phyloP scores from a whole-genome alignment of 1,140 invertebrate genomes.

The Bombus ignitus region DNA sequence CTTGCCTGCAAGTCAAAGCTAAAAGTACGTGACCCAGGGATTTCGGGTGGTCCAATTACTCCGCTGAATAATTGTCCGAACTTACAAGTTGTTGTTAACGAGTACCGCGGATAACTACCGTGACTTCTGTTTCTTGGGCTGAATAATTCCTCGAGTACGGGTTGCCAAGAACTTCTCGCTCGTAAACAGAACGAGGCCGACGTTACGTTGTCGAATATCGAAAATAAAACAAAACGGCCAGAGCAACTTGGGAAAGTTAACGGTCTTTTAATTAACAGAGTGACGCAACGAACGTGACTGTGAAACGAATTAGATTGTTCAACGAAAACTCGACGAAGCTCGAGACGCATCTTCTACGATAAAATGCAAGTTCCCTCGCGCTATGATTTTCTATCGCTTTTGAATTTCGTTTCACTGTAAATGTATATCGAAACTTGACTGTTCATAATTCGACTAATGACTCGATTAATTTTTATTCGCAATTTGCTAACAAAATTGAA shows the following conservation, averaged over 20 bases:
- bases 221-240: conserved; percentile 3
- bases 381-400: neutral
- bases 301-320: neutral
- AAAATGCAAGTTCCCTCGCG: too few relatives aligned
- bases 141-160: conserved; percentile 60
- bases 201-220: conserved; percentile 33
- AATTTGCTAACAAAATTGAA: neutral
- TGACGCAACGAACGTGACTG: neutral
- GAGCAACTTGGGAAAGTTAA: conserved; percentile 2
- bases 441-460: neutral
- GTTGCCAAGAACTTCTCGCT: conserved; percentile 49
- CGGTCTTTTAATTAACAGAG: conserved; percentile 17
- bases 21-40: conserved; percentile 47
- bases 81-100: conserved; percentile 65
- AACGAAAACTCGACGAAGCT: neutral
- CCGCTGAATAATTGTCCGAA: conserved; percentile 67
- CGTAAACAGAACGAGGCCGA: conserved; percentile 49
- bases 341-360: too few relatives aligned
- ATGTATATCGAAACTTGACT: neutral
- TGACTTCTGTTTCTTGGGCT: conserved; percentile 62
- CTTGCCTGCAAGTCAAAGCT: conserved; percentile 20
- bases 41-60: conserved; percentile 64
- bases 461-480: neutral
- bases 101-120: conserved; percentile 58
- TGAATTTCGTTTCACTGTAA: neutral